Conservation (phyloP, 37 sponge, comb jelly and placozoan genomes). For the Oopsacas minuta region DNA sequence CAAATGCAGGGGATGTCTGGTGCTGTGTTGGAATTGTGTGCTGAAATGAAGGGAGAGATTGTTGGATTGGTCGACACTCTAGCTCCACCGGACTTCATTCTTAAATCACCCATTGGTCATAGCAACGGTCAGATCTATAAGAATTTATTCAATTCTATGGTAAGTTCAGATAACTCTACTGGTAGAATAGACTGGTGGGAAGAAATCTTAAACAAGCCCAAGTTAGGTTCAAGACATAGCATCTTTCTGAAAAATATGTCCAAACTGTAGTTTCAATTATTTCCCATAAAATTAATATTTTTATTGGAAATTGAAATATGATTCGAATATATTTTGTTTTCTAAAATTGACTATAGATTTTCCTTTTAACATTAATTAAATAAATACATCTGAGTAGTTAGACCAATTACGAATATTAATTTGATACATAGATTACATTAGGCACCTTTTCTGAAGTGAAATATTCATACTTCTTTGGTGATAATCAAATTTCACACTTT, state of each 20-base stretch:
- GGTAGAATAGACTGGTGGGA: conserved; percentile 60
- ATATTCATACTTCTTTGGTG: too few species aligned
- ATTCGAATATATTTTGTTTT: too few species aligned
- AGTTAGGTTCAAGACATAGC: conserved; percentile 24
- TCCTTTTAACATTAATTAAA: too few species aligned
- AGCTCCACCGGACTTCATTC: conserved; percentile 79
- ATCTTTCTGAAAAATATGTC: background rate
- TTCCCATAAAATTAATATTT: too few species aligned
- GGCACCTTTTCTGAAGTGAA: too few species aligned
- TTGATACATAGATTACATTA: too few species aligned
- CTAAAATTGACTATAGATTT: too few species aligned
- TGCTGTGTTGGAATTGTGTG: conserved; percentile 5
- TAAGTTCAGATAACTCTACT: conserved; percentile 36
- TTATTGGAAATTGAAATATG: too few species aligned
- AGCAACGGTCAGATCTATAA: conserved; percentile 74
- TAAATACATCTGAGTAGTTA: too few species aligned
- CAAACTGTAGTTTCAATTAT: too few species aligned
- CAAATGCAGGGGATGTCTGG: background rate
- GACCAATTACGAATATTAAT: too few species aligned
- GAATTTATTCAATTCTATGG: conserved; percentile 42
- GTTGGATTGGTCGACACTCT: conserved; percentile 73
- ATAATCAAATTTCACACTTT: too few species aligned
- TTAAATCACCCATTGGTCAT: conserved; percentile 59
- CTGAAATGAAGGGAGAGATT: conserved; percentile 64
- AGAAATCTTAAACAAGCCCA: conserved; percentile 37